A percentile compares a stretch with the other conserved stretches of the same genome.
Evolutionary conservation across 2,888 invertebrate genomes (phyloP).

Genomic region (Diaperis boleti): DNA sequence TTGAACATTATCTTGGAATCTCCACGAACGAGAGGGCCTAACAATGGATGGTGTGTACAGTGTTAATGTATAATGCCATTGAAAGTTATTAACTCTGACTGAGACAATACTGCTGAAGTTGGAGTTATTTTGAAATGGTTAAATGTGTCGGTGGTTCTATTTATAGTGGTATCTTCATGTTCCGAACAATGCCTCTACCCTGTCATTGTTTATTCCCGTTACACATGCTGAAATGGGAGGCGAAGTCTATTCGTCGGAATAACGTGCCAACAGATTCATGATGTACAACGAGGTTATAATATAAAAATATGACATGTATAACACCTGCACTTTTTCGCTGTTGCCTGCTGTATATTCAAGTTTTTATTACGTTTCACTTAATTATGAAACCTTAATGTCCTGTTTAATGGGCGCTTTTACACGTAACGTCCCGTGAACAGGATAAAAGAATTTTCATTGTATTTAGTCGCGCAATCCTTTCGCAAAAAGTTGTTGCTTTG

Average conservation of each 20-base stretch:
- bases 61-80: slow-evolving; percentile 31
- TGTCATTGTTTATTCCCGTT: slow-evolving; percentile 19
- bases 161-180: slow-evolving; percentile 32
- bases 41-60: slow-evolving; percentile 23
- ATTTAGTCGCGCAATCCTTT: slow-evolving; percentile 20
- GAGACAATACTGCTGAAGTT: slow-evolving; percentile 31
- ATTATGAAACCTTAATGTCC: slow-evolving; percentile 33
- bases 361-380: slow-evolving; percentile 34
- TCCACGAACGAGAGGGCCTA: slow-evolving; percentile 16
- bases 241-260: slow-evolving; percentile 5
- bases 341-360: slow-evolving; percentile 5
- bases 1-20: slow-evolving; percentile 34
- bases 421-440: slow-evolving; percentile 30
- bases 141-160: slow-evolving; percentile 26
- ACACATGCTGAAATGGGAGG: slow-evolving; percentile 14
- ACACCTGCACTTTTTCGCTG: slow-evolving; percentile 20
- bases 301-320: slow-evolving; percentile 25
- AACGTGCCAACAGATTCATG: slow-evolving; percentile 11
- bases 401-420: slow-evolving; percentile 32
- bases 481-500: slow-evolving; percentile 10
- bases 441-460: slow-evolving; percentile 36
- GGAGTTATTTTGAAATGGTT: slow-evolving; percentile 36
- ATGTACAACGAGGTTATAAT: slow-evolving; percentile 4
- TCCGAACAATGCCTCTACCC: slow-evolving; percentile 24
- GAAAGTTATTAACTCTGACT: slow-evolving; percentile 34